Base-by-base conservation (phyloP, 1,140 invertebrate species). In the Antheraea mylitta region DNA sequence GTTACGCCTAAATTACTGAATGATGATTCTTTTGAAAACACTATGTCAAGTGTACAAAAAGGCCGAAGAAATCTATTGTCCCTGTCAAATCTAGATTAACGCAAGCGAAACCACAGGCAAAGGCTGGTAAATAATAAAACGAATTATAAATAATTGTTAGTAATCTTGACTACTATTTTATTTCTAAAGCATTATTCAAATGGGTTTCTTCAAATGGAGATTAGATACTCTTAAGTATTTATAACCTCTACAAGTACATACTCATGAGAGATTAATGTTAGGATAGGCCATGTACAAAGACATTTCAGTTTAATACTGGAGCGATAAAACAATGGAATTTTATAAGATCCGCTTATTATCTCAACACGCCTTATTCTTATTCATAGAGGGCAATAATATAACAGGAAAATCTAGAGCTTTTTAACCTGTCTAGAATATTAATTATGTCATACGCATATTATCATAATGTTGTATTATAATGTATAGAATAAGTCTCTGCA, bases 371-470 rank as follows among this genome's bases (percentile, higher is more conserved):
- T 53, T 53, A 53, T 53, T 53, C 10, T 6, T 13, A 63, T 63
- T 63, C 61, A 63, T 63, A 63, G 13, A 22, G 61, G 13, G 19
- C n/a, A n/a, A n/a, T 61, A 61, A 18, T 22, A 30, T 19, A 42
- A 36, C 37, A 37, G 61, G 61, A 63, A 63, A 63, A 63, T 63
- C 59, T 61, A 36, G 61, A n/a, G 9, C 19, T 63, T 63, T 63
- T 63, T 36, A 11, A 63, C 61, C 37, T 63, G 61, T 30, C 61
- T 37, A 37, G 30, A 36, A 63, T 37, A 63, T 63, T 63, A 63
- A 37, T 53, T 48, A 48, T 13, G 11, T 13, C 45, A 42, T 11
- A 42, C 8, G 38, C 7, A 42, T 42, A 42, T 42, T 42, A 42
- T 11, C 38, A 53, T 53, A 53, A 53, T 16, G 38, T 42, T 11